Conservation (phyloP, 2,113 vertebrate genomes). For the Columba janthina region DNA sequence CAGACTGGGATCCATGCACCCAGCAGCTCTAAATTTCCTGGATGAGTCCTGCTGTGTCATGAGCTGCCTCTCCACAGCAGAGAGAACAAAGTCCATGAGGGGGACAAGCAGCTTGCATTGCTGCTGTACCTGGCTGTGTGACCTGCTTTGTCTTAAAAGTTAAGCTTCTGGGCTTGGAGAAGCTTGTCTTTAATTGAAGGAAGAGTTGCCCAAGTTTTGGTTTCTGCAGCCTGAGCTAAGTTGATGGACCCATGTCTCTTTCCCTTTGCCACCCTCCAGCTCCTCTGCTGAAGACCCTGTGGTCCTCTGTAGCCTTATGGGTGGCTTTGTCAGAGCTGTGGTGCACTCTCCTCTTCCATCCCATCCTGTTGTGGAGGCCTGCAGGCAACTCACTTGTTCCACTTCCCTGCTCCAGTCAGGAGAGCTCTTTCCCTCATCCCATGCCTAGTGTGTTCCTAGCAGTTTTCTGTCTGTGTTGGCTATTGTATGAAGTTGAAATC, state of each 20-base stretch:
- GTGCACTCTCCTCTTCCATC: background rate
- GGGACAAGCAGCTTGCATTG: background rate
- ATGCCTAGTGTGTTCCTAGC: background rate
- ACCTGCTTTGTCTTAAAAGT: background rate
- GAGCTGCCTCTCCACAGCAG: background rate
- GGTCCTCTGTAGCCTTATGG: background rate
- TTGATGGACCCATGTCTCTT: background rate
- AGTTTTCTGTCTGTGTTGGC: background rate
- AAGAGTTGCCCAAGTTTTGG: background rate
- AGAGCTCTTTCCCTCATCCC: background rate
- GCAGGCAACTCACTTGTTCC: background rate
- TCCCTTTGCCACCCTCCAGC: background rate
- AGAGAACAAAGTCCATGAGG: background rate
- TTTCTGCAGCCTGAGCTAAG: background rate
- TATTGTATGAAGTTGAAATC: background rate
- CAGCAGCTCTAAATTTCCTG: background rate
- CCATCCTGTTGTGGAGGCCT: background rate
- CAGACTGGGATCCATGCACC: background rate
- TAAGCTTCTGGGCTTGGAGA: background rate
- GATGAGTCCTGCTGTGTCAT: background rate
- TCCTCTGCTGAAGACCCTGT: background rate
- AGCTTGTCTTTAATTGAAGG: background rate
- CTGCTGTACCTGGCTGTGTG: background rate
- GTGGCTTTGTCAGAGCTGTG: accelerated
- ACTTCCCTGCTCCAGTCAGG: background rate